Conservation (phyloP, 1,140 invertebrate species). For the Campodea augens region DNA sequence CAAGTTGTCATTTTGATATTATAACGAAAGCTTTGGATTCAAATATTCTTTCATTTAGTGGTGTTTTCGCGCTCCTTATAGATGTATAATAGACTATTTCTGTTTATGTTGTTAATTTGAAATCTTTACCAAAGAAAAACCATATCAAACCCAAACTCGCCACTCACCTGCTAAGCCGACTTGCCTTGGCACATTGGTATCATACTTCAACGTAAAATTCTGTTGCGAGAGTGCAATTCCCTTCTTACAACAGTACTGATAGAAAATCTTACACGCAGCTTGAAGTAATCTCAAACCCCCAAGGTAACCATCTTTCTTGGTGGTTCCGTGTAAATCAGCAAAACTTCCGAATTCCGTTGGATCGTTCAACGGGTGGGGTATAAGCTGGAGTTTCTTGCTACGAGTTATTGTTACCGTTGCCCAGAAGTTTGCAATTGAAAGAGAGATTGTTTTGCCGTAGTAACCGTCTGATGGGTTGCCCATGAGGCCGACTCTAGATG, state of each 20-base stretch:
- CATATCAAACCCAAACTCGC: too few species aligned
- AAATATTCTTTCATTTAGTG: too few species aligned
- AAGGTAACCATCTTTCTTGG: slow-evolving; percentile 18
- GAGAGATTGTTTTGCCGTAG: slow-evolving; percentile 19
- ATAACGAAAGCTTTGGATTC: too few species aligned
- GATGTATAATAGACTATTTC: too few species aligned
- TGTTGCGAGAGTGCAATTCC: slow-evolving; percentile 16
- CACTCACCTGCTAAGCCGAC: slow-evolving; percentile 21
- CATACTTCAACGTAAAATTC: slow-evolving; percentile 21
- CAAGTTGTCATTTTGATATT: too few species aligned
- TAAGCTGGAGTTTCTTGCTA: slow-evolving; percentile 15
- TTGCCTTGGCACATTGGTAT: slow-evolving; percentile 21
- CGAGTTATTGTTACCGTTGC: slow-evolving; percentile 19
- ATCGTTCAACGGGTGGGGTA: slow-evolving; percentile 20
- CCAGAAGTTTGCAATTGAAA: slow-evolving; percentile 21
- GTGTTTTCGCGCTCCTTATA: too few species aligned
- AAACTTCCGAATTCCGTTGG: slow-evolving; percentile 20
- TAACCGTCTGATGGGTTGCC: slow-evolving; percentile 22
- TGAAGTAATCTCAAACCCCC: slow-evolving; percentile 20
- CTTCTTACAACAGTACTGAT: slow-evolving; percentile 17
- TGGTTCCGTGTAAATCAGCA: slow-evolving; percentile 18
- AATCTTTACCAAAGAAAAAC: too few species aligned
- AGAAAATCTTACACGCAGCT: slow-evolving; percentile 21
- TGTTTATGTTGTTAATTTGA: too few species aligned
- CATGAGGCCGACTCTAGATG: slow-evolving; percentile 19